phyloP scores from a whole-genome alignment of 2,888 invertebrate species.

The Hirtodrosophila cameraria region DNA sequence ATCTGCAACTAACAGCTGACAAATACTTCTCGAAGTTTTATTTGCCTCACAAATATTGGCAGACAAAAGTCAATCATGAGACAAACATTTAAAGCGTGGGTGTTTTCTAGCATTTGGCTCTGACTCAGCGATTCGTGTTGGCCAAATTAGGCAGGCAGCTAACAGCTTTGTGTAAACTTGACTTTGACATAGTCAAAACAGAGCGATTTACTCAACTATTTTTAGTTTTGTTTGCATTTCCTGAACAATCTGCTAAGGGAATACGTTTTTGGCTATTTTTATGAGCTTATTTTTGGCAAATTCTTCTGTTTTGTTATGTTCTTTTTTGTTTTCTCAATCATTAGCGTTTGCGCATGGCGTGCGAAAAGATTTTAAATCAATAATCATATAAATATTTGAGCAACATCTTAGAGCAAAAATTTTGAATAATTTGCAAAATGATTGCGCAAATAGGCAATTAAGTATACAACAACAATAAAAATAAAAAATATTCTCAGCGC shows the following conservation, averaged over 20 bases:
- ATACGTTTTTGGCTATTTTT: slow-evolving; percentile 20
- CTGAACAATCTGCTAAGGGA: slow-evolving; percentile 30
- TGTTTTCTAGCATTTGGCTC: slow-evolving; percentile 3
- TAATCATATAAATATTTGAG: slow-evolving; percentile 49
- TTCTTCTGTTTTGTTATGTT: not conserved
- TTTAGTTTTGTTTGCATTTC: slow-evolving; percentile 35
- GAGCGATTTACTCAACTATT: slow-evolving; percentile 22
- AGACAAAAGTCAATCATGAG: slow-evolving; percentile 14
- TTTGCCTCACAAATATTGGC: slow-evolving; percentile 14
- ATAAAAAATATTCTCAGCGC: slow-evolving; percentile 28
- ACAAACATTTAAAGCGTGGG: slow-evolving; percentile 46
- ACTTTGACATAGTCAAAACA: slow-evolving; percentile 54
- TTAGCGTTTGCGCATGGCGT: slow-evolving; percentile 26
- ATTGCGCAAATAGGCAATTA: slow-evolving; percentile 49
- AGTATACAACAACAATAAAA: slow-evolving; percentile 17
- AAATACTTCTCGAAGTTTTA: slow-evolving; percentile 28
- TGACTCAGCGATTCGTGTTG: slow-evolving; percentile 40
- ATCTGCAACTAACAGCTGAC: not conserved
- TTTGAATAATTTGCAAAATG: slow-evolving; percentile 46
- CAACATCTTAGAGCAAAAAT: slow-evolving; percentile 16
- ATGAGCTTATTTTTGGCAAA: slow-evolving; percentile 3
- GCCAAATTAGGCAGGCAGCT: slow-evolving; percentile 46
- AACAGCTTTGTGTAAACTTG: slow-evolving; percentile 58
- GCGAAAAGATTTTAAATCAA: slow-evolving; percentile 42
- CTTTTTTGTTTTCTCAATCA: slow-evolving; percentile 1